These are phyloP conservation scores for Galemys pyrenaicus DNA, from an alignment of 2,113 vertebrate genomes.

Conservation along the genomic window DNA sequence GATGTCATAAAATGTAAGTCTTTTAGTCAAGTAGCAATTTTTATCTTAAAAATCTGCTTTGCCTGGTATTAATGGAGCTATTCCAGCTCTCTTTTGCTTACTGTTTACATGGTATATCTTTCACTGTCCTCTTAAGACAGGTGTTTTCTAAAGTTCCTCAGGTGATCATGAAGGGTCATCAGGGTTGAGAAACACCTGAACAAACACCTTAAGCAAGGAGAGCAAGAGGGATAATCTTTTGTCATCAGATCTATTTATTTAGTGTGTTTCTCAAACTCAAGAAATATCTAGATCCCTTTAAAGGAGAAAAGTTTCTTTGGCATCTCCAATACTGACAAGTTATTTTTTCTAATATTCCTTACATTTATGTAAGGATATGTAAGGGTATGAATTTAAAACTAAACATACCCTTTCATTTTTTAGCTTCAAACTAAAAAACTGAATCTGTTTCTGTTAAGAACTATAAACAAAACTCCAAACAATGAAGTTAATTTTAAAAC, in stretches of 20 bases:
- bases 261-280: not conserved
- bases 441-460: not conserved
- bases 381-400: not conserved
- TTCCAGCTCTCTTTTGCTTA: too few species aligned
- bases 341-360: not conserved
- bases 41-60: not conserved
- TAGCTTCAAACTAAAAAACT: not conserved
- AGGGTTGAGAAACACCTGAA: not conserved
- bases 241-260: not conserved
- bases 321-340: not conserved
- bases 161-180: not conserved
- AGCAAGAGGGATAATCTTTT: not conserved
- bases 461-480: not conserved
- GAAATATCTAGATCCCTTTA: not conserved
- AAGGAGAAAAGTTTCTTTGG: not conserved
- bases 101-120: not conserved
- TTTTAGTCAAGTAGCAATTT: not conserved
- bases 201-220: not conserved
- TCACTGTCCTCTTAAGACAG: too few species aligned
- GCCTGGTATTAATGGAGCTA: not conserved
- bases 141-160: not conserved
- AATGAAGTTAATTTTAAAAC: not conserved
- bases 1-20: not conserved
- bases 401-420: not conserved
- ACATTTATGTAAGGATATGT: too few species aligned